These are phyloP conservation scores for Leistus spinibarbis DNA, from an alignment of 2,888 invertebrate species.

Conservation along the genomic window DNA sequence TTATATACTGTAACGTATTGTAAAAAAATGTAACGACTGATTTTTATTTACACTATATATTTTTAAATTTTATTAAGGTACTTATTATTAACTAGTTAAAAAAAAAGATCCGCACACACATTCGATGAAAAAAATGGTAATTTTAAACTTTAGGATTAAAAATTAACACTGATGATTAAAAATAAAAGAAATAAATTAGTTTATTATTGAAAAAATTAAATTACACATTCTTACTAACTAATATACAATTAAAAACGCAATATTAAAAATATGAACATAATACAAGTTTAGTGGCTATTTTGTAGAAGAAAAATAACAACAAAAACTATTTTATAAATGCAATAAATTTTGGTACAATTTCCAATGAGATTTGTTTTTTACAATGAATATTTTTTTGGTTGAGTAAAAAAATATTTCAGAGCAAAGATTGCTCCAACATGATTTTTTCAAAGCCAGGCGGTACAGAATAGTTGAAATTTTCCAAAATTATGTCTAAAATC, in stretches of 20 bases:
- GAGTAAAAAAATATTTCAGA: constrained; percentile 64
- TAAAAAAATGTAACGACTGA: constrained; percentile 27
- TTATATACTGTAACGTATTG: neutral
- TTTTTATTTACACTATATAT: constrained; percentile 29
- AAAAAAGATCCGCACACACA: neutral
- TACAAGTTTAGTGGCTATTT: constrained; percentile 31
- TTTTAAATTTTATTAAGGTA: constrained; percentile 29
- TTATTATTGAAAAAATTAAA: constrained; percentile 32
- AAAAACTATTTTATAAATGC: constrained; percentile 36
- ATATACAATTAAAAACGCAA: constrained; percentile 29
- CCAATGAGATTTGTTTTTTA: constrained; percentile 7
- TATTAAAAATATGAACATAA: constrained; percentile 23
- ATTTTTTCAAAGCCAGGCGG: constrained; percentile 92
- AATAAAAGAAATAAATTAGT: constrained; percentile 42
- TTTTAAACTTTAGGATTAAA: constrained; percentile 24
- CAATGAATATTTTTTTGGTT: neutral
- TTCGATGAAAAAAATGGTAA: neutral
- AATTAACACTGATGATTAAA: constrained; percentile 40
- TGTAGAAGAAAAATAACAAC: constrained; percentile 31
- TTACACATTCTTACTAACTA: constrained; percentile 27
- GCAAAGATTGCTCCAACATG: constrained; percentile 94
- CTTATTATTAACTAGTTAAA: constrained; percentile 16
- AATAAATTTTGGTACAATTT: constrained; percentile 37
- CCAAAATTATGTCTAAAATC: constrained; percentile 92
- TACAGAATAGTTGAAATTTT: constrained; percentile 83